Base-by-base conservation (phyloP, 2,113 vertebrate genomes). In the Microtus richardsoni region DNA sequence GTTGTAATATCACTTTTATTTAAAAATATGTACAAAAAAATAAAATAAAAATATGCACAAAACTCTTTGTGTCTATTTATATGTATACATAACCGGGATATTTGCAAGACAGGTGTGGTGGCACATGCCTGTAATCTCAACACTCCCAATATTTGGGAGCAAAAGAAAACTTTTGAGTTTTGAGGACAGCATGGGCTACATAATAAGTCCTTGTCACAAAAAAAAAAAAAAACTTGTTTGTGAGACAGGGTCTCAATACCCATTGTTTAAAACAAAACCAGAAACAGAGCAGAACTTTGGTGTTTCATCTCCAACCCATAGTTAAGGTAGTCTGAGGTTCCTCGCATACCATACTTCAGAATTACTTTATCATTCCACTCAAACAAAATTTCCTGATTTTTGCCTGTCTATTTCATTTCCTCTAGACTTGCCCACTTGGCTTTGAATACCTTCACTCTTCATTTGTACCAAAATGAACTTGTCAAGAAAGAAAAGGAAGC, bases 1-100 rank as follows among this genome's bases (percentile, higher is more conserved):
- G 62, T n/a, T 86, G 52, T 80, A 92, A 44, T 86, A n/a, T 95
- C 68, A 82, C 49, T 95, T 92, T 90, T 85, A 8, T 90, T 93
- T 66, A 17, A 73, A 91, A 74, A 88, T 49, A 44, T n/a, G 52
- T 22, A 88, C n/a, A 89, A 86, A 79, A 54, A n/a, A n/a, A n/a
- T 66, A 17, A 73, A 91, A 74, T 66, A 17, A 73, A 91, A 74
- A 88, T 49, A 44, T n/a, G 52, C 26, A 88, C n/a, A 89, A 86
- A 79, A 54, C 33, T 80, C 49, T n/a, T 44, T 54, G n/a, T 86
- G 12, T 87, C 73, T 83, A 0, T 75, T 14, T 73, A 9, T 78
- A 17, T 91, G 0, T 70, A 16, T 84, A 19, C 70, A n/a, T 91
- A 64, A 80, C 95, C 79, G 91, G 14, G 14, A 13, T 83, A 71